A percentile compares a stretch with the other conserved stretches of the same genome.
These are phyloP conservation scores for Tricholauxania praeusta DNA, from an alignment of 2,888 invertebrate species.

Conservation along the genomic window DNA sequence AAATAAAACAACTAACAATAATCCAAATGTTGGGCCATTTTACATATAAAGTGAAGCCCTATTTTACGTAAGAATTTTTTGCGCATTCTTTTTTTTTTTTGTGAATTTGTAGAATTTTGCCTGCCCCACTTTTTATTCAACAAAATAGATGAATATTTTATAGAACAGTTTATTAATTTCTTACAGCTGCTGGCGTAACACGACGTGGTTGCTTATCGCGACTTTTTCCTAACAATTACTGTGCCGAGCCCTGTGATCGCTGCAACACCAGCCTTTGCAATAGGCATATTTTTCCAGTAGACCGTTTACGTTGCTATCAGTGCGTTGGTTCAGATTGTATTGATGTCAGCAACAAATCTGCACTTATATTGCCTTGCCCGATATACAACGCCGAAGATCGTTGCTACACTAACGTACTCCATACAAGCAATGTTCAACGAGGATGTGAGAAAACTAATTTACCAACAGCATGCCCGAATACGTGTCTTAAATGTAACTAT, in stretches of 20 bases:
- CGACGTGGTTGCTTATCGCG: slow-evolving; percentile 57
- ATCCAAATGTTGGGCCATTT: too few relatives aligned
- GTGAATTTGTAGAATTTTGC: too few relatives aligned
- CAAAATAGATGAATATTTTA: too few relatives aligned
- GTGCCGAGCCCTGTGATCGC: slow-evolving; percentile 56
- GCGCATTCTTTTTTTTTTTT: too few relatives aligned
- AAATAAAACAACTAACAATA: too few relatives aligned
- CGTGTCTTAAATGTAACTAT: slow-evolving; percentile 61
- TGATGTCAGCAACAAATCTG: slow-evolving; percentile 49
- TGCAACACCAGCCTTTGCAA: slow-evolving; percentile 60
- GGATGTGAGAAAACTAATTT: slow-evolving; percentile 59
- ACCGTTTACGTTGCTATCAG: slow-evolving; percentile 59
- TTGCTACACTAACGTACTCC: slow-evolving; percentile 58
- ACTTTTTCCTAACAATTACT: slow-evolving; percentile 56
- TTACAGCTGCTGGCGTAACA: slow-evolving; percentile 55
- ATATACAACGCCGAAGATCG: slow-evolving; percentile 56
- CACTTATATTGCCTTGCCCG: slow-evolving; percentile 56
- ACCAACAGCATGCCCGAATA: slow-evolving; percentile 51
- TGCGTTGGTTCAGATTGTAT: slow-evolving; percentile 57
- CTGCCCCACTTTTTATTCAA: too few relatives aligned
- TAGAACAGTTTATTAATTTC: background rate
- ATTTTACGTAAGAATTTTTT: too few relatives aligned
- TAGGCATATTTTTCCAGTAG: slow-evolving; percentile 54
- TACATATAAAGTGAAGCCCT: too few relatives aligned
- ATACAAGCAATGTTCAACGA: slow-evolving; percentile 53